Evolutionary conservation across 2,888 invertebrate species (phyloP).

Genomic region (Arctia plantaginis): DNA sequence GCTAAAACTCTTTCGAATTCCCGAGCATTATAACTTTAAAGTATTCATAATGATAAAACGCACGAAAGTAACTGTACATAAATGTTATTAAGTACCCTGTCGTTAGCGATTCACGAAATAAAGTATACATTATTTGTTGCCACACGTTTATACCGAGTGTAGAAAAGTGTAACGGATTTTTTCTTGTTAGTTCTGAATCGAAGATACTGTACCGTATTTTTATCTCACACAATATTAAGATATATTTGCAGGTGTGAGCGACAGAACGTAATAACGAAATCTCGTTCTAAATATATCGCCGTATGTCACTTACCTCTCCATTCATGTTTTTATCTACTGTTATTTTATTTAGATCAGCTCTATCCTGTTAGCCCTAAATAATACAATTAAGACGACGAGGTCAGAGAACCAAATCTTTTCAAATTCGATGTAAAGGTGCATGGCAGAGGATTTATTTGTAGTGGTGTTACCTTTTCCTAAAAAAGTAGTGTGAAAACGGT

Average conservation of each 20-base stretch:
- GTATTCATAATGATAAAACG: conserved; percentile 27
- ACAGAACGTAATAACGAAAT: conserved; percentile 6
- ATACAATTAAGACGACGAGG: background rate
- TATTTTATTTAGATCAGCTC: background rate
- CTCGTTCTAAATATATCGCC: background rate
- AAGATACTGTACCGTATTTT: background rate
- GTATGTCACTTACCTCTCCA: background rate
- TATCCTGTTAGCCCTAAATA: background rate
- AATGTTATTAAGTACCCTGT: conserved; percentile 13
- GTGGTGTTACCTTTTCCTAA: background rate
- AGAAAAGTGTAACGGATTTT: background rate
- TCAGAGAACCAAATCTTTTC: background rate
- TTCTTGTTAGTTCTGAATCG: background rate
- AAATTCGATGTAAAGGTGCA: background rate
- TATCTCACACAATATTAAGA: background rate
- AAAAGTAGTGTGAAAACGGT: background rate
- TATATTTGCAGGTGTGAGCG: conserved; percentile 3
- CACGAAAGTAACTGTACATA: conserved; percentile 34
- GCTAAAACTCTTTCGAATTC: conserved; percentile 33
- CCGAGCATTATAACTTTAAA: conserved; percentile 27
- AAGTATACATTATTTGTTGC: conserved; percentile 2
- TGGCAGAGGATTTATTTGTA: background rate
- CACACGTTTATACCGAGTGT: background rate
- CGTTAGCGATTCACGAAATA: conserved; percentile 10
- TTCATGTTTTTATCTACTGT: background rate